Base-by-base conservation (phyloP, 92 coral and sea anemone species). In the Zoanthus sansibaricus region DNA sequence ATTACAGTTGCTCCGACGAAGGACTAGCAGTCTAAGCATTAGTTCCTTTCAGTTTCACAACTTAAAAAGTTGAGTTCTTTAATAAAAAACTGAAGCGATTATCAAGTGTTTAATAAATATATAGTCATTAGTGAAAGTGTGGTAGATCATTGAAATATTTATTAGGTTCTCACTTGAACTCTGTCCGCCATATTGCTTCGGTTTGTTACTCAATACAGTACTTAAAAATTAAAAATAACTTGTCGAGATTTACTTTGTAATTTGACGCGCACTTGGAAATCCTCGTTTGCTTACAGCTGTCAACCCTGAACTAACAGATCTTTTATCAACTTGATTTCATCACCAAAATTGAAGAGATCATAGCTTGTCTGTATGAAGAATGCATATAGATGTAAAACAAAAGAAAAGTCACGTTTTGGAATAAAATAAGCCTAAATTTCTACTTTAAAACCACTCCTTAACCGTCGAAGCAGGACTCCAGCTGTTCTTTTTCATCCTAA, bases 391-490 rank as follows among this genome's bases (percentile, higher is more conserved):
- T 17, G 12, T 58, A 10, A 10, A 10, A 10, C 66, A 14, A 58
- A 17, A 58, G 25, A 25, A 17, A 18, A 7, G 9, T 18, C n/a
- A 1, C 8, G 69, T 62, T 62, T 21, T 62, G 69, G n/a, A 62
- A 62, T 62, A n/a, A 62, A 1, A 17, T 0, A 17, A 62, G 7
- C 30, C 10, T 62, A 16, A n/a, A 62, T 8, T 62, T 20, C 69
- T 62, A 31, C 8, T 62, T 62, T 17, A 62, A 62, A 31, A 69
- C 74, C 74, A 69, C 74, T 33, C 73, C 74, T 69, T 20, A 69
- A 69, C 74, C 13, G 74, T 69, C 74, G 9, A 67, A 67, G 13
- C 33, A 9, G 20, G 37, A 20, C 42, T 20, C 12, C 32, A 67
- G 12, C 44, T 6, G 37, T 8, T 11, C 7, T 9, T 11, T 75